phyloP scores from a whole-genome alignment of 2,888 invertebrate species.

The Reticulitermes lucifugus region DNA sequence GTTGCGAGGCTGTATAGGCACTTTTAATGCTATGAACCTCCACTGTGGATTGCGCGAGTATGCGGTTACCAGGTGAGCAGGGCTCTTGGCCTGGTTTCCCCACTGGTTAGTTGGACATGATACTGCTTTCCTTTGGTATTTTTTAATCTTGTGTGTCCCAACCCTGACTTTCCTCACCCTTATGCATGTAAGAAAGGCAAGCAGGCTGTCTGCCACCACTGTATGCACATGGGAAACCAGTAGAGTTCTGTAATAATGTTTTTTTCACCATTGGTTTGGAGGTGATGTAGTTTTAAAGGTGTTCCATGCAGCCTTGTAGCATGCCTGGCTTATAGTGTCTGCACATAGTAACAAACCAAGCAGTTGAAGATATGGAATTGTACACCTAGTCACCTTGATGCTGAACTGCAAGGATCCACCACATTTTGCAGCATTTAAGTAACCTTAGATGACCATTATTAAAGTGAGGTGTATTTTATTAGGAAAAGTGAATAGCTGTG shows the following conservation, averaged over 20 bases:
- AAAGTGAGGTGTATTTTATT: neutral
- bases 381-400: slow-evolving; percentile 37
- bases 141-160: neutral
- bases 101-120: slow-evolving; percentile 25
- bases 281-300: slow-evolving; percentile 53
- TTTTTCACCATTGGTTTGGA: slow-evolving; percentile 43
- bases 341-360: slow-evolving; percentile 19
- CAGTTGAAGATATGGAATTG: slow-evolving; percentile 30
- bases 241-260: slow-evolving; percentile 38
- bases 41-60: slow-evolving; percentile 96
- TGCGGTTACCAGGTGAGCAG: slow-evolving; percentile 83
- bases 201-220: slow-evolving; percentile 11
- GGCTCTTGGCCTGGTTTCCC: slow-evolving; percentile 49
- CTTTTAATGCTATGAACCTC: slow-evolving; percentile 96
- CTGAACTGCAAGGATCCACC: slow-evolving; percentile 37
- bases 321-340: slow-evolving; percentile 41
- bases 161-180: neutral
- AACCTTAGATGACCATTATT: neutral
- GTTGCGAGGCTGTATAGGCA: slow-evolving; percentile 98
- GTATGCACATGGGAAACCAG: slow-evolving; percentile 45
- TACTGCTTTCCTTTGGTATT: slow-evolving; percentile 40
- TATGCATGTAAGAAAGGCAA: slow-evolving; percentile 27
- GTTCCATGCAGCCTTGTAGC: slow-evolving; percentile 54
- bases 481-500: neutral
- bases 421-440: slow-evolving; percentile 19